phyloP scores from a whole-genome alignment of 2,888 invertebrate species.

The Ctenicera cuprea region DNA sequence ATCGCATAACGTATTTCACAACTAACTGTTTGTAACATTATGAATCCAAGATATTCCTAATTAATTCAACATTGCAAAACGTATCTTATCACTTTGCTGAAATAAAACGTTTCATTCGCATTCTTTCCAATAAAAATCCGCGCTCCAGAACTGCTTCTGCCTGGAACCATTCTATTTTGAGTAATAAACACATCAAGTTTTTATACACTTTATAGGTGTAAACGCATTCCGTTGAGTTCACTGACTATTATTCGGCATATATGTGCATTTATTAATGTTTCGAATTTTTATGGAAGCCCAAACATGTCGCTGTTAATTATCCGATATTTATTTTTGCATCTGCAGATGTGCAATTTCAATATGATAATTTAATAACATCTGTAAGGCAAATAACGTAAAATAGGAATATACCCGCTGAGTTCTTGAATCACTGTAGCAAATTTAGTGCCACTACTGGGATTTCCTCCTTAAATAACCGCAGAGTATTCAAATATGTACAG shows the following conservation, averaged over 20 bases:
- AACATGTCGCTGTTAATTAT: slow-evolving; percentile 27
- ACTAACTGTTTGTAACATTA: neutral
- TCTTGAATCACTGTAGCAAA: neutral
- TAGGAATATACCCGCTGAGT: slow-evolving; percentile 10
- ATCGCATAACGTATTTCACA: neutral
- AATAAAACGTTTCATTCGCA: slow-evolving; percentile 18
- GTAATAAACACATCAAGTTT: slow-evolving; percentile 40
- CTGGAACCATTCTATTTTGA: slow-evolving; percentile 27
- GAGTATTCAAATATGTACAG: too few relatives aligned
- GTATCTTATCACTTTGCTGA: slow-evolving; percentile 21
- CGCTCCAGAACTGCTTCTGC: slow-evolving; percentile 17
- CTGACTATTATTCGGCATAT: slow-evolving; percentile 36
- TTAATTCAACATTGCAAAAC: slow-evolving; percentile 3
- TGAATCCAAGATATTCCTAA: slow-evolving; percentile 9
- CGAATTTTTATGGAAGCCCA: slow-evolving; percentile 24
- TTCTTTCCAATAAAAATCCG: slow-evolving; percentile 21
- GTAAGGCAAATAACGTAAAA: slow-evolving; percentile 16
- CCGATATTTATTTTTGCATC: neutral
- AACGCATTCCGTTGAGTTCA: slow-evolving; percentile 36
- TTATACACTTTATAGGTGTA: slow-evolving; percentile 32
- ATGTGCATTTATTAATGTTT: slow-evolving; percentile 27
- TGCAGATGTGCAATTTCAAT: slow-evolving; percentile 14
- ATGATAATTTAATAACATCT: slow-evolving; percentile 1
- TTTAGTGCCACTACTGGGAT: neutral
- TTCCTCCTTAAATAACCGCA: neutral